Conservation (phyloP, 2,797 vertebrate genomes). For the Salarias fasciatus region DNA sequence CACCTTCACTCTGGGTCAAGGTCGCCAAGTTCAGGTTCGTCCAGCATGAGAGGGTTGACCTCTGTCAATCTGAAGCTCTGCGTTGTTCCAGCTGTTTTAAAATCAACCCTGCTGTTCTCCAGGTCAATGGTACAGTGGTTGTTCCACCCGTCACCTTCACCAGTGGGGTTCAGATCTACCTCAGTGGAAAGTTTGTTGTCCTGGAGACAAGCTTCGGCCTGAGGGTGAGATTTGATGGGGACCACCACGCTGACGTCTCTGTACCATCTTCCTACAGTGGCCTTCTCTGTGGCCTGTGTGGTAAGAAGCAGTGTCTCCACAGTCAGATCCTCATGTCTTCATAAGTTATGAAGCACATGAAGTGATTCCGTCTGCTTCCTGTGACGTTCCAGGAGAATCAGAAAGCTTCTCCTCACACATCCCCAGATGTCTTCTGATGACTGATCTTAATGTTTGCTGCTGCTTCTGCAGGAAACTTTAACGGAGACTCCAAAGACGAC, state of each 20-base stretch:
- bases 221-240: slow-evolving; percentile 88
- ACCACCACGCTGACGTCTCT: slow-evolving; percentile 88
- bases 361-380: too few relatives aligned
- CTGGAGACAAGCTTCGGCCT: slow-evolving; percentile 87
- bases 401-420: too few relatives aligned
- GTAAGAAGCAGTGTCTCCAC: slow-evolving; percentile 81
- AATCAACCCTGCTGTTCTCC: slow-evolving; percentile 1
- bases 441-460: too few relatives aligned
- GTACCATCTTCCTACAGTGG: slow-evolving; percentile 81
- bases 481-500: slow-evolving; percentile 84
- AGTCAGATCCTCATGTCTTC: too few relatives aligned
- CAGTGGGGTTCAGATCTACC: slow-evolving; percentile 76
- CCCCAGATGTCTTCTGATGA: too few relatives aligned
- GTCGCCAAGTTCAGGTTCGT: slow-evolving; percentile 85
- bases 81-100: slow-evolving; percentile 79
- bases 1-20: slow-evolving; percentile 83
- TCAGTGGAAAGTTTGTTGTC: slow-evolving; percentile 89
- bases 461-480: slow-evolving; percentile 87
- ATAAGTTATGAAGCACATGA: too few relatives aligned
- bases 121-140: slow-evolving; percentile 84
- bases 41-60: too few relatives aligned
- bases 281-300: slow-evolving; percentile 90
- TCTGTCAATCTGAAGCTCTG: too few relatives aligned
- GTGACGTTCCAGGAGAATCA: too few relatives aligned
- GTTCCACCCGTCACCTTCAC: slow-evolving; percentile 79